phyloP scores from a whole-genome alignment of 2,888 invertebrate genomes.

The Lasioglossum pauxillum region DNA sequence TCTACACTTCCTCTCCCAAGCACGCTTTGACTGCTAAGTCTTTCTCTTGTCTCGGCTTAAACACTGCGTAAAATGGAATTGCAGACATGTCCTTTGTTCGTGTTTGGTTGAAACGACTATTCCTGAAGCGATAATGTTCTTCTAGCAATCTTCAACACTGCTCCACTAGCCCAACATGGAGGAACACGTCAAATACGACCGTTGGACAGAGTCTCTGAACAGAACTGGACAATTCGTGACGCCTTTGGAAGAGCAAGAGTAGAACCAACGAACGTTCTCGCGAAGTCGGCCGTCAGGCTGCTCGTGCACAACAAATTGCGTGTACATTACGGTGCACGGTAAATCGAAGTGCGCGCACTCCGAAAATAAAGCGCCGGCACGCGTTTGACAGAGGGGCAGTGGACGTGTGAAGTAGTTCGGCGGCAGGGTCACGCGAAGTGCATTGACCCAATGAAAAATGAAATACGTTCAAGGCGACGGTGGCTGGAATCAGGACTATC shows the following conservation, averaged over 20 bases:
- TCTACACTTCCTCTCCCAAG: neutral
- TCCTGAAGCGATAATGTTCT: too few species aligned
- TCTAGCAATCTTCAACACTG: too few species aligned
- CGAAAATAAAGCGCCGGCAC: neutral
- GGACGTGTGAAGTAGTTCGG: neutral
- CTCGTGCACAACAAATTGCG: neutral
- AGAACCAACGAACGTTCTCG: neutral
- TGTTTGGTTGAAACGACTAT: too few species aligned
- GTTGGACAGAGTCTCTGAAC: neutral
- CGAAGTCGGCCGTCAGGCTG: too few species aligned
- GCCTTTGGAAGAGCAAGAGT: neutral
- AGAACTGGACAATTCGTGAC: neutral
- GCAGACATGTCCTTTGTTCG: too few species aligned
- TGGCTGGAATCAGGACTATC: neutral
- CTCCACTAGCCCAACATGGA: too few species aligned
- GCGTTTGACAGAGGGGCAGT: neutral
- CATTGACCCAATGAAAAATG: slow-evolving; percentile 3
- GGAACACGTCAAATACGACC: too few species aligned
- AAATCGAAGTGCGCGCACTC: slow-evolving; percentile 2
- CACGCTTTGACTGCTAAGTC: neutral
- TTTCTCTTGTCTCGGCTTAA: neutral
- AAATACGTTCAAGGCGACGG: slow-evolving; percentile 14
- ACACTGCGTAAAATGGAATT: too few species aligned
- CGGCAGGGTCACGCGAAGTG: neutral
- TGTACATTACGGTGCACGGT: neutral